phyloP scores from a whole-genome alignment of 2,113 vertebrate genomes.

The Nothoprocta perdicaria region DNA sequence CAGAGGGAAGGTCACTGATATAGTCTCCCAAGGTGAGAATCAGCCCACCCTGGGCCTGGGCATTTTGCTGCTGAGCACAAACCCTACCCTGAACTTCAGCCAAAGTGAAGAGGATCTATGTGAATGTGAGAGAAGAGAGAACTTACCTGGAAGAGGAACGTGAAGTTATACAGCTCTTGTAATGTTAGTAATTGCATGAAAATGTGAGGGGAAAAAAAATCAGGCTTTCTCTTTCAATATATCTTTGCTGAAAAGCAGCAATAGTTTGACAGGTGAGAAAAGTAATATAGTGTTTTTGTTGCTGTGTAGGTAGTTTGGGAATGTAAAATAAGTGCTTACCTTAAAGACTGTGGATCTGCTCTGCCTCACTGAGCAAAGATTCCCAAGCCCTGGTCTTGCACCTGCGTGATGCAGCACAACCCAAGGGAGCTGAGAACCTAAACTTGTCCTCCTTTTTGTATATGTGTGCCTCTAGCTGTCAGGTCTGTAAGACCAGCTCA shows the following conservation, averaged over 20 bases:
- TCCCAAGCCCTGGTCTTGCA: too few species aligned
- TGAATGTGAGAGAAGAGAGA: background rate
- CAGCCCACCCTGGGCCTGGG: too few species aligned
- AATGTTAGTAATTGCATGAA: background rate
- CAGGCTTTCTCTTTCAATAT: background rate
- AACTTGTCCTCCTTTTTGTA: background rate
- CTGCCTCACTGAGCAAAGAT: background rate
- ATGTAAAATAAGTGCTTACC: background rate
- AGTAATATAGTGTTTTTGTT: background rate
- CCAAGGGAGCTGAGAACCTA: fast-evolving
- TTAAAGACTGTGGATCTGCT: fast-evolving
- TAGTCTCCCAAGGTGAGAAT: background rate
- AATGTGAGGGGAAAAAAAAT: background rate
- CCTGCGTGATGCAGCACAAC: fast-evolving
- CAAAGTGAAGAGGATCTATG: background rate
- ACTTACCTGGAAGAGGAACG: background rate
- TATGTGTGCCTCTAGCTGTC: background rate
- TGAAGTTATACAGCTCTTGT: background rate
- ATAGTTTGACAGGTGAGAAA: background rate
- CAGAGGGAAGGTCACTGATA: background rate
- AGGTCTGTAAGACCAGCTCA: fast-evolving
- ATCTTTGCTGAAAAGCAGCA: too few species aligned
- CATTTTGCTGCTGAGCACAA: background rate
- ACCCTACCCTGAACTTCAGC: background rate
- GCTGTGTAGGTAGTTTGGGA: background rate